Percentiles rank a stretch among this genome's conserved stretches.
phyloP scores from a whole-genome alignment of 2,888 invertebrate genomes.

The Latrodectus elegans region DNA sequence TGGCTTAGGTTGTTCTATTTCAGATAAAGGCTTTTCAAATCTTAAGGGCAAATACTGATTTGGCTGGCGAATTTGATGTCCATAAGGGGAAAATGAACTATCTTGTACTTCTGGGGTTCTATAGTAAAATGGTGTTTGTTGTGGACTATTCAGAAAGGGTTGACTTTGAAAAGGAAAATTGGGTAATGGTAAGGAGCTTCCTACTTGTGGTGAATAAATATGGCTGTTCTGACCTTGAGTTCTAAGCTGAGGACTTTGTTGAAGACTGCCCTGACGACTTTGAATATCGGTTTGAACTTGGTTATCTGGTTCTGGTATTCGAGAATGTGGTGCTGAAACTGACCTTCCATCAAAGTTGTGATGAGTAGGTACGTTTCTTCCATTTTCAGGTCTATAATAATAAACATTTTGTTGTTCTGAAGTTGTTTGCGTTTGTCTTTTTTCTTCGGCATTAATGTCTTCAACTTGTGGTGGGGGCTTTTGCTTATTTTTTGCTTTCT shows the following conservation, averaged over 20 bases:
- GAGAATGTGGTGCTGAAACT: background rate
- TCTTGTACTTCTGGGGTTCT: slow-evolving; percentile 13
- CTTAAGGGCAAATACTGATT: slow-evolving; percentile 1
- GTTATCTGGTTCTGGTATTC: background rate
- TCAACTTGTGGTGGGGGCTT: background rate
- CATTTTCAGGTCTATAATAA: slow-evolving; percentile 35
- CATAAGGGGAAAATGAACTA: background rate
- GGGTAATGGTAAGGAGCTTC: slow-evolving; percentile 14
- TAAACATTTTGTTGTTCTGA: slow-evolving; percentile 54
- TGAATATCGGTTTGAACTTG: background rate
- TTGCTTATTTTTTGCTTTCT: slow-evolving; percentile 19
- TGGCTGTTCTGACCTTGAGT: background rate
- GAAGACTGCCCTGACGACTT: background rate
- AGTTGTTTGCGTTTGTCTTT: slow-evolving; percentile 8
- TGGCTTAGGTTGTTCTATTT: background rate
- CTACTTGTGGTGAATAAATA: slow-evolving; percentile 4
- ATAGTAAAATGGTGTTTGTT: slow-evolving; percentile 28
- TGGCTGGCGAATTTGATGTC: background rate
- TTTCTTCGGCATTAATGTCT: background rate
- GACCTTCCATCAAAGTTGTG: background rate
- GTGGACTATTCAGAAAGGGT: slow-evolving; percentile 6
- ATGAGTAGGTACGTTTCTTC: background rate
- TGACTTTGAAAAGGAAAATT: slow-evolving; percentile 49
- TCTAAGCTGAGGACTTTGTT: background rate
- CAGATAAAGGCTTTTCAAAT: background rate